These are phyloP conservation scores for Cosmia pyralina DNA, from an alignment of 2,888 invertebrate genomes.

Conservation along the genomic window DNA sequence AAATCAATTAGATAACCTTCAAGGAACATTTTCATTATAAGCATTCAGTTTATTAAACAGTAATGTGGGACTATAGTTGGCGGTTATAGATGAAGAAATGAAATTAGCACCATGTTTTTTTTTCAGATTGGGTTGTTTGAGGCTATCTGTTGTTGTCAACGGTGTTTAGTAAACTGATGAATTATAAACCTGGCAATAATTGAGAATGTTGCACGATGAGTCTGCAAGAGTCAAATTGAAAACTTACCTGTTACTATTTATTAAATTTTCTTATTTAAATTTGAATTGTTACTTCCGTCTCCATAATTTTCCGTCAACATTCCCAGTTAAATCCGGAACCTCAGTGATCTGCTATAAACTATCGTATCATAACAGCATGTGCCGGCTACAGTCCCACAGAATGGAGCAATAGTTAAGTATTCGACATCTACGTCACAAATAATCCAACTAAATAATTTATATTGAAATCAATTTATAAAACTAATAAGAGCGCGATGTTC, in stretches of 20 bases:
- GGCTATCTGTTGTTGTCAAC: slow-evolving; percentile 31
- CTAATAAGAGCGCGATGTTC: slow-evolving; percentile 51
- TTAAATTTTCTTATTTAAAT: not conserved
- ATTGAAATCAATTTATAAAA: slow-evolving; percentile 58
- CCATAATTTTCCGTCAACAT: slow-evolving; percentile 4
- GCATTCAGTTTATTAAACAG: slow-evolving; percentile 61
- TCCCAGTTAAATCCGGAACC: slow-evolving; percentile 45
- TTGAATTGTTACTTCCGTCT: not conserved
- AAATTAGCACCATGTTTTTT: slow-evolving; percentile 68
- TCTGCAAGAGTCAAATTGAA: not conserved
- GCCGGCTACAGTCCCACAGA: slow-evolving; percentile 55
- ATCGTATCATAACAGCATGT: slow-evolving; percentile 58
- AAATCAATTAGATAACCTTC: slow-evolving; percentile 61
- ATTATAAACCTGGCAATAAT: slow-evolving; percentile 29
- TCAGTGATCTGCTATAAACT: slow-evolving; percentile 53
- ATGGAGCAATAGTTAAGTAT: slow-evolving; percentile 56
- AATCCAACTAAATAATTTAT: slow-evolving; percentile 65
- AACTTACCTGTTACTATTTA: not conserved
- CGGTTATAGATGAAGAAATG: slow-evolving; percentile 59
- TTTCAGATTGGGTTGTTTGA: slow-evolving; percentile 56
- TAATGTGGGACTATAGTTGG: slow-evolving; percentile 53
- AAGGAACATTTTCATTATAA: slow-evolving; percentile 68
- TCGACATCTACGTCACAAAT: slow-evolving; percentile 55
- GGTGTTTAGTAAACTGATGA: slow-evolving; percentile 22
- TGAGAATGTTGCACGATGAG: slow-evolving; percentile 21